phyloP scores from a whole-genome alignment of 2,113 vertebrate species.

The Daboia siamensis region DNA sequence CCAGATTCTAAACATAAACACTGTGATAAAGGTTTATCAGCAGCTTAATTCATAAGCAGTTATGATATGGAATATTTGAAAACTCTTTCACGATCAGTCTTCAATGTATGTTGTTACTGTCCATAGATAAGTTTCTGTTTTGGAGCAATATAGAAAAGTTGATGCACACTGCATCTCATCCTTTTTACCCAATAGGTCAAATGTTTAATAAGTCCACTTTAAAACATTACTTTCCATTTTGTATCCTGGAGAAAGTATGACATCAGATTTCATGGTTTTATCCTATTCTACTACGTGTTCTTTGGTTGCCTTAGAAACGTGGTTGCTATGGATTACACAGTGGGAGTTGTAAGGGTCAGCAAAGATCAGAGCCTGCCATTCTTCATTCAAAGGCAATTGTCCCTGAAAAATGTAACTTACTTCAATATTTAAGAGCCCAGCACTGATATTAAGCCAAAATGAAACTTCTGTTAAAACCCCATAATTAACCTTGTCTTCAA shows the following conservation, averaged over 20 bases:
- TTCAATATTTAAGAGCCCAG: conserved; percentile 79
- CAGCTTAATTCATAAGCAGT: background rate
- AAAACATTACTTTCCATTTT: conserved; percentile 68
- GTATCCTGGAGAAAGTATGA: conserved; percentile 68
- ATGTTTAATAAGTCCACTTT: conserved; percentile 58
- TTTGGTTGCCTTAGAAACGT: conserved; percentile 78
- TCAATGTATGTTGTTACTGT: background rate
- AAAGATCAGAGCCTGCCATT: conserved; percentile 87
- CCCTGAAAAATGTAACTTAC: conserved; percentile 78
- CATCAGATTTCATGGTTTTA: conserved; percentile 76
- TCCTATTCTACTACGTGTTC: conserved; percentile 58
- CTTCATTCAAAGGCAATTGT: conserved; percentile 90
- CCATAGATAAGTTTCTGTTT: conserved; percentile 5
- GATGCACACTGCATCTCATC: background rate
- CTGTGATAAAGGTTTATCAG: background rate
- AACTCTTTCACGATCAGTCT: background rate
- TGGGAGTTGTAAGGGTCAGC: conserved; percentile 74
- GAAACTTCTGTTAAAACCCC: conserved; percentile 80
- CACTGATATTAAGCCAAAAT: conserved; percentile 78
- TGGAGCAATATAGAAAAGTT: background rate
- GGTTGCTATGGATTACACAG: conserved; percentile 77
- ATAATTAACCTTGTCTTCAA: conserved; percentile 81
- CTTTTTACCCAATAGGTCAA: conserved; percentile 53
- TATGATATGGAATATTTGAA: background rate
- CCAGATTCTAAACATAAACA: background rate